These are phyloP conservation scores for Bucco capensis DNA, from an alignment of 2,113 vertebrate species.

Conservation along the genomic window DNA sequence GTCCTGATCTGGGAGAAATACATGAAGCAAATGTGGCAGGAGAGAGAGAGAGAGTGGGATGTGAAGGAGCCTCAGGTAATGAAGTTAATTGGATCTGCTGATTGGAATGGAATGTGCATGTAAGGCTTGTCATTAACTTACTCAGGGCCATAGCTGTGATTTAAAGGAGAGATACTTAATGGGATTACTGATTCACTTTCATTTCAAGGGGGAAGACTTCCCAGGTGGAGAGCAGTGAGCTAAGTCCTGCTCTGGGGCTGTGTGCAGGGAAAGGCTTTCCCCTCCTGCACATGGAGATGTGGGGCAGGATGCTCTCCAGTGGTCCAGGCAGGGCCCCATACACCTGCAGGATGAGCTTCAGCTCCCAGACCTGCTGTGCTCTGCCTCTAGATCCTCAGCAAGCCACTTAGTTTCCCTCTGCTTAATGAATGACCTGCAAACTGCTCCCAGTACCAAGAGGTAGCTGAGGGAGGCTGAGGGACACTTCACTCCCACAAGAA, in stretches of 20 bases:
- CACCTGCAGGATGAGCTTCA: background rate
- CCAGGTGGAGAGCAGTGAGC: background rate
- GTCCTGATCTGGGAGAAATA: background rate
- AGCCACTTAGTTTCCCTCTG: accelerated
- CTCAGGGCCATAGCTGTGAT: slow-evolving; percentile 40
- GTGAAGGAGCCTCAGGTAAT: slow-evolving; percentile 58
- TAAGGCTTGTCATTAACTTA: slow-evolving; percentile 67
- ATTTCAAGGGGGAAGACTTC: slow-evolving; percentile 7
- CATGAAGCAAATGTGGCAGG: slow-evolving; percentile 36
- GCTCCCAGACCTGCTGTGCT: background rate
- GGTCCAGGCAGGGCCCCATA: background rate
- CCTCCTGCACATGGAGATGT: accelerated
- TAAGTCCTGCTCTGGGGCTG: background rate
- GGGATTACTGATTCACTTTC: slow-evolving; percentile 47
- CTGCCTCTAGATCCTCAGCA: background rate
- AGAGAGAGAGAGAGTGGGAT: background rate
- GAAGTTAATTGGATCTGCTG: slow-evolving; percentile 69
- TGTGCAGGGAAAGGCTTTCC: background rate
- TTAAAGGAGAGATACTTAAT: slow-evolving; percentile 51
- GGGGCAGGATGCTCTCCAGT: background rate
- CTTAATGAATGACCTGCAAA: background rate
- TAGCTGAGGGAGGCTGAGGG: background rate
- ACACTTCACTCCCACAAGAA: background rate
- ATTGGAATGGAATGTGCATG: slow-evolving; percentile 59
- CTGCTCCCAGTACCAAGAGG: background rate